Evolutionary conservation across 2,888 invertebrate species (phyloP), one percentile per base, ranked within the genome.

Genomic region (Hypomecis atomaria): DNA sequence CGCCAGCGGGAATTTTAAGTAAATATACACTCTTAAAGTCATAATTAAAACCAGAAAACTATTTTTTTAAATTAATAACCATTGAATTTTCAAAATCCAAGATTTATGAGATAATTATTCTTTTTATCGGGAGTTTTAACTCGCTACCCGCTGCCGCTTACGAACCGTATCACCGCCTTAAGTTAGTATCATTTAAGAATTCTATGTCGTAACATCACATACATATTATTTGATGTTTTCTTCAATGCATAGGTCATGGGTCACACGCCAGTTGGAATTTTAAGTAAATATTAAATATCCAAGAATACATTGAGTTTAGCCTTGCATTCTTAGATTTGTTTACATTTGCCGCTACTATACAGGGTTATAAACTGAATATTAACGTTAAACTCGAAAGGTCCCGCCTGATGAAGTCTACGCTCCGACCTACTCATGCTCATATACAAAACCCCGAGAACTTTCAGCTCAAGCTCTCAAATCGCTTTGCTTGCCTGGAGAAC

Each of bases 191-290:
- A 53, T 54, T 44, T 58, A 47, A 40, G 42, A 56, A 43, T 53
- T 23, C 58, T 13, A 47, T 64, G 45, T 65, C 47, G 60, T 54
- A 42, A 63, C 42, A 40, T 0, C 5, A 5, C 34, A 47, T 64
- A 55, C 49, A 48, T 49, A 54, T 43, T 55, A 56, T 48, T 59
- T 40, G 36, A 38, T 54, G 53, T 49, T n/a, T 34, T 44, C 43
- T 47, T 44, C 7, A 49, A 54, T 37, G 54, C n/a, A 54, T 63
- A 59, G 53, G 54, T 59, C 59, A 55, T 7, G n/a, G 63, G 59
- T 59, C 54, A n/a, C 8, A 9, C 23, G 34, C 47, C 38, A 44
- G 42, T 6, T 49, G 33, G 63, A 54, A 59, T 63, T 49, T 56
- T 58, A 59, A 56, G 10, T 52, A 43, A 44, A 59, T 37, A 47